phyloP scores from a whole-genome alignment of 2,797 vertebrate species.

The Harpagifer antarcticus region DNA sequence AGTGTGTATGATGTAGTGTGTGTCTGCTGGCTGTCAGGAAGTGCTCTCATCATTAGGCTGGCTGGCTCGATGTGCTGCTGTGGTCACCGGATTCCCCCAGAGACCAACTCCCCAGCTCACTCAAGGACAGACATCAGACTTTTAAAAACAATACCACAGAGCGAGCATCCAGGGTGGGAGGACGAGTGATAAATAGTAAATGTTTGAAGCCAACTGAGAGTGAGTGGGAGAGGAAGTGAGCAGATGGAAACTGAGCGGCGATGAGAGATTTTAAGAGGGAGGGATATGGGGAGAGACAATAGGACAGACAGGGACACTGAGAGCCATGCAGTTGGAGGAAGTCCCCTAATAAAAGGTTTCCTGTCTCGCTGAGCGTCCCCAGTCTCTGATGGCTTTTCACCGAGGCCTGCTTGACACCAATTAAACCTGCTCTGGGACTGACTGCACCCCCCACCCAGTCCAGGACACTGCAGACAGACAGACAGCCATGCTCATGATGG shows the following conservation, averaged over 20 bases:
- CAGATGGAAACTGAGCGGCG: conserved; percentile 68
- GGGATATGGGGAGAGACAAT: conserved; percentile 71
- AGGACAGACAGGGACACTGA: conserved; percentile 63
- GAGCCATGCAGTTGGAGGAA: conserved; percentile 73
- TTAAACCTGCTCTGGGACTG: conserved; percentile 82
- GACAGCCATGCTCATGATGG: conserved; percentile 53
- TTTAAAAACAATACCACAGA: conserved; percentile 77
- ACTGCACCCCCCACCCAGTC: conserved; percentile 12
- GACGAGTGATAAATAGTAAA: conserved; percentile 54
- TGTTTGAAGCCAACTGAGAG: conserved; percentile 60
- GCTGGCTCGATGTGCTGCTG: conserved; percentile 39
- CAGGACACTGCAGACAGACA: conserved; percentile 62
- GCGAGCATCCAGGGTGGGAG: conserved; percentile 37
- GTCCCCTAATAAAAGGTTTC: conserved; percentile 88
- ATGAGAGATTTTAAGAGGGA: conserved; percentile 75
- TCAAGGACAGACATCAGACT: conserved; percentile 84
- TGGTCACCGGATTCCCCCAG: conserved; percentile 57
- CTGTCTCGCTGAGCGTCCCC: conserved; percentile 84
- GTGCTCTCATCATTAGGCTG: conserved; percentile 64
- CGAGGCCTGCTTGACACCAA: conserved; percentile 86
- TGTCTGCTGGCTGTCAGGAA: conserved; percentile 60
- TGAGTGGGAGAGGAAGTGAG: conserved; percentile 72
- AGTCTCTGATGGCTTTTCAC: conserved; percentile 84
- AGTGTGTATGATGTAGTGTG: conserved; percentile 18
- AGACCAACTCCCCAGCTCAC: conserved; percentile 73